phyloP scores from a whole-genome alignment of 2,888 invertebrate genomes.

The Scaptomyza cyrtandrae region DNA sequence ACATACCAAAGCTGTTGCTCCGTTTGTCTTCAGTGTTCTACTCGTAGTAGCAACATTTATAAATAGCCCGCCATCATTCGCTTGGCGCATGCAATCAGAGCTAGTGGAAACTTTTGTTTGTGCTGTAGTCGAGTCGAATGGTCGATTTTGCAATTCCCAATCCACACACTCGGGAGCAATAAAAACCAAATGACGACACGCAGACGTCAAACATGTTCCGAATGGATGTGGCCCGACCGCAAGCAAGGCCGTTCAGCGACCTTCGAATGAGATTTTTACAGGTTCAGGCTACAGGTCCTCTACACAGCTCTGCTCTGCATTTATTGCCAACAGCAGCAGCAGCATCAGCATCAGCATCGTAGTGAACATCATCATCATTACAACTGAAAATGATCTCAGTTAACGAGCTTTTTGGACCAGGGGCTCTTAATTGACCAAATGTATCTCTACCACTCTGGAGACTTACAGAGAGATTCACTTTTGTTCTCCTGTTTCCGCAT shows the following conservation, averaged over 20 bases:
- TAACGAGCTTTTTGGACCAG: slow-evolving; percentile 44
- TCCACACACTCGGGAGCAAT: slow-evolving; percentile 52
- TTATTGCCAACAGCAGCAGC: slow-evolving; percentile 28
- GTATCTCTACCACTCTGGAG: slow-evolving; percentile 25
- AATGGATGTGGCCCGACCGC: slow-evolving; percentile 54
- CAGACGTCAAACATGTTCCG: slow-evolving; percentile 69
- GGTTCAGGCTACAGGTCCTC: slow-evolving; percentile 29
- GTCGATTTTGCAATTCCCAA: slow-evolving; percentile 46
- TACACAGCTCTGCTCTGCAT: slow-evolving; percentile 35
- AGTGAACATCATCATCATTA: slow-evolving; percentile 20
- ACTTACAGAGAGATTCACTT: neutral
- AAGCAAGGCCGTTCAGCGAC: slow-evolving; percentile 83
- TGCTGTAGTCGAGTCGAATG: neutral
- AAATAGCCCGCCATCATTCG: slow-evolving; percentile 51
- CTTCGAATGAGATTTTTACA: slow-evolving; percentile 67
- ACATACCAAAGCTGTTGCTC: slow-evolving; percentile 66
- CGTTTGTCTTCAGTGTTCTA: slow-evolving; percentile 42
- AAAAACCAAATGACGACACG: slow-evolving; percentile 78
- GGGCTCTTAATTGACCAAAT: slow-evolving; percentile 74
- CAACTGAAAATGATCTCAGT: slow-evolving; percentile 49
- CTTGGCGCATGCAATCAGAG: slow-evolving; percentile 73
- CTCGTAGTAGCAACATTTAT: slow-evolving; percentile 40
- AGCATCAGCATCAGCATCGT: slow-evolving; percentile 21
- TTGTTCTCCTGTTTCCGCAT: slow-evolving; percentile 61
- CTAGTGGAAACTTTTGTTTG: slow-evolving; percentile 52